Conservation (phyloP, 2,797 vertebrate species). For the Phyllotis vaccarum region DNA sequence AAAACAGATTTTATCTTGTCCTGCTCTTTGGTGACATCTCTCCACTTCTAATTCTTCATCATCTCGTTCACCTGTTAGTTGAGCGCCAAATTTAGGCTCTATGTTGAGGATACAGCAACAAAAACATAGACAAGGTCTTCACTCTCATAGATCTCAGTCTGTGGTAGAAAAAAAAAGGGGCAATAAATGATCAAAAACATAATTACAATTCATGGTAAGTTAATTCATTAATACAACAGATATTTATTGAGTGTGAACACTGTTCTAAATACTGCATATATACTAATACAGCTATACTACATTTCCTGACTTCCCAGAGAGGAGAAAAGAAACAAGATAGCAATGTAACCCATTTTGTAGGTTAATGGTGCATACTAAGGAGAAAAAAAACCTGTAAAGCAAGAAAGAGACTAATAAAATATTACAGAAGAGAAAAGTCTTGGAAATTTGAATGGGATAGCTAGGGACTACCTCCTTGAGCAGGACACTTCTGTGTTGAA, state of each 20-base stretch:
- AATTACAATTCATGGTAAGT: background rate
- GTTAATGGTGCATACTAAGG: background rate
- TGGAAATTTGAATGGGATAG: background rate
- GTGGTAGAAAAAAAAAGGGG: background rate
- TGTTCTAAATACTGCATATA: background rate
- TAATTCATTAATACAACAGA: conserved; percentile 13
- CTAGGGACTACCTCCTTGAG: background rate
- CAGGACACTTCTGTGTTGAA: background rate
- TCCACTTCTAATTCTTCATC: conserved; percentile 2
- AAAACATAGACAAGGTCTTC: background rate
- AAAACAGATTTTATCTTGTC: background rate
- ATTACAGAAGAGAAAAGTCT: background rate
- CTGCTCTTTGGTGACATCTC: background rate
- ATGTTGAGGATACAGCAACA: background rate
- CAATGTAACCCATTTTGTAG: background rate
- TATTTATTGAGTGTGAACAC: background rate
- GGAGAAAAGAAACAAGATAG: background rate
- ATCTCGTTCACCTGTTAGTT: background rate
- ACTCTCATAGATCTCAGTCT: background rate
- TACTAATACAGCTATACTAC: background rate
- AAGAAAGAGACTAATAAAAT: background rate
- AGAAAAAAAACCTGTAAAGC: background rate
- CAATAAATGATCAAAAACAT: background rate
- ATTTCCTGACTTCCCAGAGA: background rate
- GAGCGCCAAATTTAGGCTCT: background rate